Evolutionary conservation across 1,140 invertebrate genomes (phyloP).

Genomic region (Parasteatoda tepidariorum): DNA sequence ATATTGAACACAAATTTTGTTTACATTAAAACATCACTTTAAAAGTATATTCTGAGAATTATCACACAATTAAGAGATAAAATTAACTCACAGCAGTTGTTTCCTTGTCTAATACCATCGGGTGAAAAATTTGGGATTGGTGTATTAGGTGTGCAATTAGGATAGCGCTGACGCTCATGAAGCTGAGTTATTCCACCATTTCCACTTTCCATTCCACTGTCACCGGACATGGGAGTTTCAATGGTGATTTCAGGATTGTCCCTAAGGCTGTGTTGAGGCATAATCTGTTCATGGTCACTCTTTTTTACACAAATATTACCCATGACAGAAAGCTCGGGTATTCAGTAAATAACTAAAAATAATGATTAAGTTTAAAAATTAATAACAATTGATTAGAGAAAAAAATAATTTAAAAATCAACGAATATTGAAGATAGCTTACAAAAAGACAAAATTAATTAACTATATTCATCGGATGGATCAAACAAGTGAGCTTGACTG

Average conservation of each 20-base stretch:
- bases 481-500: conserved; percentile 15
- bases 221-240: conserved; percentile 25
- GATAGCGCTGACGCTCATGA: conserved; percentile 41
- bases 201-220: conserved; percentile 39
- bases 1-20: no score
- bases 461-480: conserved; percentile 43
- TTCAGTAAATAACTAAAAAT: neutral
- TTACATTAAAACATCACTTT: no score
- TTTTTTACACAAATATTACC: conserved; percentile 53
- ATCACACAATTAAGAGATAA: neutral
- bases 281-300: conserved; percentile 38
- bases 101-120: conserved; percentile 39
- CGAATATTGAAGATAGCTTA: conserved; percentile 13
- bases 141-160: conserved; percentile 30
- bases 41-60: no score
- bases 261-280: conserved; percentile 14
- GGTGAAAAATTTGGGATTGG: conserved; percentile 32
- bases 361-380: neutral
- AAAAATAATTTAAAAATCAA: neutral
- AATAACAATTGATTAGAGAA: neutral
- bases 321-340: conserved; percentile 14
- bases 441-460: conserved; percentile 26
- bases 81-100: conserved; percentile 25
- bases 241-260: conserved; percentile 46
- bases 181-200: conserved; percentile 45